These are phyloP conservation scores for Eupithecia vulgata DNA, from an alignment of 2,888 invertebrate genomes.

Conservation along the genomic window DNA sequence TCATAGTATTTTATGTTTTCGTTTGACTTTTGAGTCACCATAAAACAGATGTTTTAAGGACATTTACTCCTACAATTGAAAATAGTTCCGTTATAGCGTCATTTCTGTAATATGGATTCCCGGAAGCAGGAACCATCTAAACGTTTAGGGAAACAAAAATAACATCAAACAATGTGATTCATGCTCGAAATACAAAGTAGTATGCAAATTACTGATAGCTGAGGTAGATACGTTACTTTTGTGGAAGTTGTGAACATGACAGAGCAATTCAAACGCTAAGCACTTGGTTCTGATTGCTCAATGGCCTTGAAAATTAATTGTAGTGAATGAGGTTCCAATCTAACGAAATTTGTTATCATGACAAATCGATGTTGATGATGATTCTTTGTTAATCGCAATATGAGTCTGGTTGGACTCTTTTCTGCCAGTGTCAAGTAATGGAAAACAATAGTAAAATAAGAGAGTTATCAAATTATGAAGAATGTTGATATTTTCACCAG, in stretches of 20 bases:
- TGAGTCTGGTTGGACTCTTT: too few species aligned
- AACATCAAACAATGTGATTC: slow-evolving; percentile 36
- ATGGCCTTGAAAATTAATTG: not conserved
- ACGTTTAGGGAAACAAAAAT: slow-evolving; percentile 38
- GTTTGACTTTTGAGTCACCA: not conserved
- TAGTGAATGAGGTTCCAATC: not conserved
- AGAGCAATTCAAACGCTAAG: not conserved
- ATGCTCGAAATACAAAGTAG: slow-evolving; percentile 40
- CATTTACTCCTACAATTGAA: slow-evolving; percentile 14
- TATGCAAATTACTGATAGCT: slow-evolving; percentile 31
- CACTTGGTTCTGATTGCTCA: not conserved
- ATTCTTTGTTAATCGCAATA: too few species aligned
- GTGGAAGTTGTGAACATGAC: slow-evolving; percentile 18
- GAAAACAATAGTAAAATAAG: too few species aligned
- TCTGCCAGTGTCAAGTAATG: too few species aligned
- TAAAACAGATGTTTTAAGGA: not conserved
- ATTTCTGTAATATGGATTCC: slow-evolving; percentile 33
- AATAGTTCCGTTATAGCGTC: slow-evolving; percentile 10
- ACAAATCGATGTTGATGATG: not conserved
- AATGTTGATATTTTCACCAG: too few species aligned
- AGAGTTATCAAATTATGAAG: too few species aligned
- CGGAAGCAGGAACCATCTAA: slow-evolving; percentile 38
- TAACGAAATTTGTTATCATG: not conserved
- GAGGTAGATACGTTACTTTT: slow-evolving; percentile 29
- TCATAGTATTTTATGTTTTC: not conserved